Conservation (phyloP, 1,140 invertebrate genomes). For the Heterodera schachtii region DNA sequence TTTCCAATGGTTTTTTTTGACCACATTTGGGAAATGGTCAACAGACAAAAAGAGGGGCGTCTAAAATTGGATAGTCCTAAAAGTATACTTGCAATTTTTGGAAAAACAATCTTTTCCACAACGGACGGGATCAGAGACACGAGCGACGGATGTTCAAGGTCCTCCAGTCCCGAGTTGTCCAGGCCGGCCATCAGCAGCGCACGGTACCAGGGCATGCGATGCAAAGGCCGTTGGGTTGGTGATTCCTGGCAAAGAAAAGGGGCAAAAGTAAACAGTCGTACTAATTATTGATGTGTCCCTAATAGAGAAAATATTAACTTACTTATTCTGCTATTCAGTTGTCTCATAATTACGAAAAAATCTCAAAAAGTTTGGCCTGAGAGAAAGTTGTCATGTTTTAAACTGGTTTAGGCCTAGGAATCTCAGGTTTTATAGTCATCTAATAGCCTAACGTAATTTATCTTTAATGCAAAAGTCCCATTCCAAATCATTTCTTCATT, state of each 20-base stretch:
- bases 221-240: slow-evolving; percentile 11
- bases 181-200: slow-evolving; percentile 42
- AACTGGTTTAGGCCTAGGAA: no score
- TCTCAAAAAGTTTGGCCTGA: no score
- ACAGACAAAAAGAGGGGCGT: neutral
- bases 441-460: no score
- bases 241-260: neutral
- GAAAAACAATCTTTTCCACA: slow-evolving; percentile 52
- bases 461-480: no score
- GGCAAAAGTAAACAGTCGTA: no score
- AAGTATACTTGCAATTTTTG: slow-evolving; percentile 53
- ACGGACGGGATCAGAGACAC: slow-evolving; percentile 46
- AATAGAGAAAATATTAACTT: no score
- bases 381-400: no score
- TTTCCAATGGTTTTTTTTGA: neutral
- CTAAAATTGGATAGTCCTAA: slow-evolving; percentile 17
- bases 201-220: slow-evolving; percentile 46
- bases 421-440: no score
- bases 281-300: no score
- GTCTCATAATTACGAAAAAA: no score
- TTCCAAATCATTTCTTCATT: no score
- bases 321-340: no score
- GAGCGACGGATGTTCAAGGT: slow-evolving; percentile 42
- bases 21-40: neutral
- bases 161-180: slow-evolving; percentile 51